Evolutionary conservation across 2,888 invertebrate genomes (phyloP), one percentile per base, ranked within the genome.

Genomic region (Brachycybe producta): DNA sequence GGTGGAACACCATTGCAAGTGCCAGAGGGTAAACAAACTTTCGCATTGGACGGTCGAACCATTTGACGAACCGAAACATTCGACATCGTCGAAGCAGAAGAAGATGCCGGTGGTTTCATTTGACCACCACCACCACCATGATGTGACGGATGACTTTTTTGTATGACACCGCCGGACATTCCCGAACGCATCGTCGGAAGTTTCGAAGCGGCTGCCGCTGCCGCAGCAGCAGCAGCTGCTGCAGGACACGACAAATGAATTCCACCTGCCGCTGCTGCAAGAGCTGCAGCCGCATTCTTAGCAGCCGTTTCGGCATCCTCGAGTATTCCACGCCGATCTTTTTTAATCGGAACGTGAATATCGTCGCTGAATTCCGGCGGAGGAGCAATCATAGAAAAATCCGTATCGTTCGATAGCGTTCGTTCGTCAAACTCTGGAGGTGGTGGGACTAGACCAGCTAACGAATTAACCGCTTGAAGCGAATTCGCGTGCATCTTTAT

Each of bases 311-410:
- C 36, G 15, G 30, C 35, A 26, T 41, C 36, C 8, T 35, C 30
- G 24, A 45, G 49, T 21, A 23, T 24, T 51, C 51, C 35, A 28
- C 27, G 39, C 35, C 28, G 24, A n/a, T n/a, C n/a, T n/a, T n/a
- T n/a, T n/a, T 44, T 40, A 19, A 49, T 45, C 15, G 54, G 52
- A 23, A 55, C 46, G 47, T 56, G 54, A 38, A 53, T 50, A 57
- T 75, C 75, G 70, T 88, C 88, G 68, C 84, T 85, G 71, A 90
- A 90, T 69, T 90, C 88, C 34, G 88, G 88, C 32, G 88, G 90
- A 34, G 88, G 88, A 23, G 86, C 85, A 56, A 84, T 55, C 46
- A 47, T 49, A n/a, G 32, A 43, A 17, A 54, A 24, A 24, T 54
- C 54, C 17, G 7, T 2, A 8, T n/a, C 8, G 15, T 17, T 5